These are phyloP conservation scores for Lasiurus borealis DNA, from an alignment of 2,113 vertebrate species.

Conservation along the genomic window DNA sequence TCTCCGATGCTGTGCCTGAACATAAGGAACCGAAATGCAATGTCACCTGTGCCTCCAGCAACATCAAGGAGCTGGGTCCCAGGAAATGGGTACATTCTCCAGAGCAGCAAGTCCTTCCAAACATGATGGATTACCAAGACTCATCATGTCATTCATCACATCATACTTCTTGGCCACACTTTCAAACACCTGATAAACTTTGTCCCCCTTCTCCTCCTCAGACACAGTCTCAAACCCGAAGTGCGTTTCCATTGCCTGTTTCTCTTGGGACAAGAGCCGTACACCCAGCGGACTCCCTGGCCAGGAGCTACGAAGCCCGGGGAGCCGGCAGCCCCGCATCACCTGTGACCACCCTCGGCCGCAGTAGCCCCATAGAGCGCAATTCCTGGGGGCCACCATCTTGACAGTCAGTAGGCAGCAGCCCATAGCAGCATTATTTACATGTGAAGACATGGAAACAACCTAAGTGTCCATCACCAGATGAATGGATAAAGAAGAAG, in stretches of 20 bases:
- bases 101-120: slow-evolving; percentile 96
- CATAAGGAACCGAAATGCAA: slow-evolving; percentile 96
- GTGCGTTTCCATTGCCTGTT: slow-evolving; percentile 86
- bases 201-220: slow-evolving; percentile 93
- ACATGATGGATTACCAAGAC: slow-evolving; percentile 94
- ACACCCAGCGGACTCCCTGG: background rate
- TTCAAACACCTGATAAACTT: slow-evolving; percentile 97
- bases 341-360: background rate
- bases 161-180: slow-evolving; percentile 97
- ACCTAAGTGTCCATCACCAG: background rate
- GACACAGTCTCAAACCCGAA: slow-evolving; percentile 96
- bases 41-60: slow-evolving; percentile 99
- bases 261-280: slow-evolving; percentile 68
- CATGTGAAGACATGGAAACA: background rate
- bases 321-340: background rate
- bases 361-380: rapidly evolving
- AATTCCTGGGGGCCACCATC: slow-evolving; percentile 81
- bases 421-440: background rate
- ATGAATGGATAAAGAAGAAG: background rate
- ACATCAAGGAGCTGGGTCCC: slow-evolving; percentile 94
- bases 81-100: slow-evolving; percentile 93
- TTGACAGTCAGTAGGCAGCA: background rate
- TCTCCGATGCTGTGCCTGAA: slow-evolving; percentile 85
- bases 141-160: slow-evolving; percentile 98
- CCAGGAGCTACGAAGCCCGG: background rate